Conservation (phyloP, 2,888 invertebrate species). For the Phorcus lineatus region DNA sequence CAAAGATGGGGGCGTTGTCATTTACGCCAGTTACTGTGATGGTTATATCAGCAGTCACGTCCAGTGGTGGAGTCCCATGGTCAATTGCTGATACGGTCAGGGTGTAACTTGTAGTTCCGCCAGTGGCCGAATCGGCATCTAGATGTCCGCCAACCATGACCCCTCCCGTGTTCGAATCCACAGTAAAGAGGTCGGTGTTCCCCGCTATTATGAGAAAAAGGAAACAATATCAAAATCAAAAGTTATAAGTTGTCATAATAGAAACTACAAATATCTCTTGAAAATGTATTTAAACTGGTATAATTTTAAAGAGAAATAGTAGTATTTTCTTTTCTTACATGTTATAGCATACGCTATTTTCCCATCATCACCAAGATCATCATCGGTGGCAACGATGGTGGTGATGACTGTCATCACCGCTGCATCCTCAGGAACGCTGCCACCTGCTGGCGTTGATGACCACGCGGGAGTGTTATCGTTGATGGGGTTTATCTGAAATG, state of each 20-base stretch:
- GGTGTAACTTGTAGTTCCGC: background rate
- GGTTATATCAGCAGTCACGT: background rate
- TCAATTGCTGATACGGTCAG: background rate
- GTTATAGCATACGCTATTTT: background rate
- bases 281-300: too few relatives aligned
- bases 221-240: too few relatives aligned
- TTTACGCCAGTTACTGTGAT: background rate
- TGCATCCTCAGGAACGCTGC: background rate
- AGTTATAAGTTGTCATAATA: too few relatives aligned
- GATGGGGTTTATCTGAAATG: background rate
- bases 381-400: background rate
- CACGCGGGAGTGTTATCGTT: background rate
- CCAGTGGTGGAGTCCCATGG: background rate
- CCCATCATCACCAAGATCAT: background rate
- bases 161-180: background rate
- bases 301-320: too few relatives aligned
- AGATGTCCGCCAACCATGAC: background rate
- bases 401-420: background rate
- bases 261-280: too few relatives aligned
- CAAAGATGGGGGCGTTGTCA: background rate
- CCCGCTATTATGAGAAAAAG: background rate
- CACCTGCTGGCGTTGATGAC: background rate
- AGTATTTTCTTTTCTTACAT: too few relatives aligned
- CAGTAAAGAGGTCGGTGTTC: background rate
- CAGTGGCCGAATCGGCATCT: background rate